Base-by-base conservation (phyloP, 2,888 invertebrate genomes). In the Mimas tiliae region DNA sequence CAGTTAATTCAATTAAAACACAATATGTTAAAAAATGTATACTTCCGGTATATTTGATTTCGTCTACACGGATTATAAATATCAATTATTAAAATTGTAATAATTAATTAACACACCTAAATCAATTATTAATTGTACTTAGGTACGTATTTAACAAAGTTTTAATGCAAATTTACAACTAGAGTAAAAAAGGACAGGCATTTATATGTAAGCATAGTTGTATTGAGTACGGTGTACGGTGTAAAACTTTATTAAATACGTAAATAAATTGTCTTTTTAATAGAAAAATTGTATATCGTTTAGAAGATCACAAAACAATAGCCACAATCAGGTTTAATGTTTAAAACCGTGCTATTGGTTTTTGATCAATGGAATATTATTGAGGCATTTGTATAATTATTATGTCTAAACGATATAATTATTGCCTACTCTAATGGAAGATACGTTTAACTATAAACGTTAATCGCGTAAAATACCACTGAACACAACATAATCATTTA, bases 1-100 rank as follows among this genome's bases (percentile, higher is more conserved):
- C 66, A 75, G 1, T 27, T 27, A 67, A 50, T 70, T 50, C 11
- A 69, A 73, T 65, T 71, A 72, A 71, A 69, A 77, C 68, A 67
- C 70, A 63, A 66, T 63, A 62, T 33, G 51, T 72, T 66, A 68
- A 62, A 67, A 69, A 72, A 68, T 70, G 21, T 64, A 52, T 42
- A 64, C n/a, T 48, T 62, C 19, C 9, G 19, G 42, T 64, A 52
- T 52, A 64, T 64, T 64, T 64, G 19, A 38, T 64, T 64, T 64
- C n/a, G 51, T 64, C 21, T 19, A 64, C 19, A 51, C 38, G 34
- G 14, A 16, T 34, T 64, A 38, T 51, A 42, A 51, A 58, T 58
- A 58, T 42, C 16, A 38, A 19, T 55, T 34, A 19, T 12, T 16
- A 12, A 47, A 19, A 9, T 34, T 47, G 33, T 12, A 12, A 51